Base-by-base conservation (phyloP, 2,797 vertebrate species). In the Oryzias sinensis region DNA sequence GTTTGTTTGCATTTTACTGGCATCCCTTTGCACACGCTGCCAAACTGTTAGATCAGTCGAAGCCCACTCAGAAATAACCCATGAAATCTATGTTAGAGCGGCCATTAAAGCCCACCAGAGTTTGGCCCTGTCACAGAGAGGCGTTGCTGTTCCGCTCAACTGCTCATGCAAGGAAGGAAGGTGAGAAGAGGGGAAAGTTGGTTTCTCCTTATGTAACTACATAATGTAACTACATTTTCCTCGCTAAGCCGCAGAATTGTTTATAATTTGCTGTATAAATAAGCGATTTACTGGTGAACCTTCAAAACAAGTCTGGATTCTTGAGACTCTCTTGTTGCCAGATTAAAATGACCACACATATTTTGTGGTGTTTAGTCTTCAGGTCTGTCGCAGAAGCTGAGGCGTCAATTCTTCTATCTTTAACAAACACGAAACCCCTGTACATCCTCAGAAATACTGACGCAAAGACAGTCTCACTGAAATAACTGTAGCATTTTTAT, bases 11-110 rank as follows among this genome's bases (percentile, higher is more conserved):
- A 80, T 91, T 91, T 89, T 87, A 65, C 80, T 65, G 67, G 73
- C 83, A 71, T 87, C 80, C 80, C 86, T 85, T 87, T 76, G 77
- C 81, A 69, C 64, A 53, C 58, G 37, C 77, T 89, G 90, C 90
- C 91, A 92, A 89, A 81, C 62, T 61, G 82, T 78, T 89, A 91
- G 89, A 87, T 90, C 85, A 89, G 84, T 86, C 33, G 8, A 37
- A 37, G 83, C 69, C 84, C 62, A 61, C 79, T 89, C 83, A 80
- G 85, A 90, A 87, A 87, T 70, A 74, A 79, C 89, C 84, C 87
- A 86, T 87, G 88, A 89, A 89, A 88, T 88, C 77, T 83, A 85
- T 67, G 85, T 76, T 78, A 74, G 60, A 65, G 44, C 29, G 69
- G 72, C 82, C 82, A 80, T 88, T 88, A 84, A 84, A 82, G 79